Conservation (phyloP, 2,888 invertebrate genomes). For the Calameuta idolon region DNA sequence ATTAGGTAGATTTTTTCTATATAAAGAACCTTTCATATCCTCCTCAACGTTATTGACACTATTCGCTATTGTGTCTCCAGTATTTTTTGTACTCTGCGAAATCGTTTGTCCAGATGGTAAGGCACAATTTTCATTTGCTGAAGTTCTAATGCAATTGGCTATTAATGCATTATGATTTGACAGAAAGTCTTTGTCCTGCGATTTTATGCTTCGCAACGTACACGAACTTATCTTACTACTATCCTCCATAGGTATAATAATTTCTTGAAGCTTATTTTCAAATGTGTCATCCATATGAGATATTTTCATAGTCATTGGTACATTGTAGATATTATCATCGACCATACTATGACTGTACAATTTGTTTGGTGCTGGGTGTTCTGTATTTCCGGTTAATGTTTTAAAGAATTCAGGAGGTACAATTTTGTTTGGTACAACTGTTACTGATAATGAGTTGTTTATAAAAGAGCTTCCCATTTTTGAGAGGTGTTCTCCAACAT, state of each 20-base stretch:
- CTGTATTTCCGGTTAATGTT: conserved; percentile 37
- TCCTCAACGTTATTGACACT: not conserved
- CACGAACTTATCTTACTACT: not conserved
- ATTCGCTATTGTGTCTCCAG: not conserved
- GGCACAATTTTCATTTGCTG: not conserved
- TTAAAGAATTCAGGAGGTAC: conserved; percentile 47
- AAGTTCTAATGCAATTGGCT: not conserved
- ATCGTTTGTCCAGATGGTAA: not conserved
- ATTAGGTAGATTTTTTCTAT: not conserved
- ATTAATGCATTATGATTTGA: not conserved
- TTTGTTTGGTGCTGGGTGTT: conserved; percentile 21
- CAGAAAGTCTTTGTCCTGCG: not conserved
- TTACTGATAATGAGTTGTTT: conserved; percentile 50
- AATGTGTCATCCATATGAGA: not conserved
- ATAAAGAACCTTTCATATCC: not conserved
- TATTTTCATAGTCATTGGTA: not conserved
- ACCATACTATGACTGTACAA: conserved; percentile 12
- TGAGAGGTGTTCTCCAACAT: conserved; percentile 39
- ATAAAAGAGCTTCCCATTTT: conserved; percentile 41
- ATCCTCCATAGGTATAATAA: not conserved
- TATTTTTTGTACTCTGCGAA: conserved; percentile 4
- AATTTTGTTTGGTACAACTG: conserved; percentile 48
- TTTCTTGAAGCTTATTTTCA: not conserved
- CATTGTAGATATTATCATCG: not conserved
- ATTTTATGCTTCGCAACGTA: not conserved